These are phyloP conservation scores for Austrofundulus limnaeus DNA, from an alignment of 2,113 vertebrate genomes.

Conservation along the genomic window DNA sequence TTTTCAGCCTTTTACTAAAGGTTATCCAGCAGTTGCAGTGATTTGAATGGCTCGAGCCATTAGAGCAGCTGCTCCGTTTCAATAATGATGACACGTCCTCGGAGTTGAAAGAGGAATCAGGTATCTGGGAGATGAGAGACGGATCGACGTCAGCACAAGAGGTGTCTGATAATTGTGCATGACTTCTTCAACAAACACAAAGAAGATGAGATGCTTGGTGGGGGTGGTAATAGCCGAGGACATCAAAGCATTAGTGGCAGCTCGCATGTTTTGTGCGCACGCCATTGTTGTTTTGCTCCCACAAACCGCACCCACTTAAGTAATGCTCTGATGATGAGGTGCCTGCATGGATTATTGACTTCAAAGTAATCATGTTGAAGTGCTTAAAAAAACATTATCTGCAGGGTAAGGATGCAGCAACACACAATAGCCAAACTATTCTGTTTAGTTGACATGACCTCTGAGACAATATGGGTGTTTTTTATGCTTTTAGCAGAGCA, in stretches of 20 bases:
- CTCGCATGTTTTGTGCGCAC: constrained; percentile 32
- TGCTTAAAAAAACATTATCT: constrained; percentile 21
- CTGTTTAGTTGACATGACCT: constrained; percentile 42
- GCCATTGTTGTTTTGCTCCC: constrained; percentile 22
- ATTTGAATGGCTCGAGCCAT: constrained; percentile 6
- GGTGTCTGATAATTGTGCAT: constrained; percentile 54
- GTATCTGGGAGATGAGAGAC: constrained; percentile 24
- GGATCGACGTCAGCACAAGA: constrained; percentile 42
- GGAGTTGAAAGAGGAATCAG: constrained; percentile 31
- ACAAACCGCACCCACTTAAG: constrained; percentile 42
- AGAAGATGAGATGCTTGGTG: constrained; percentile 43
- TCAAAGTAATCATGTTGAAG: constrained; percentile 34
- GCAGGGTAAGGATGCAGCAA: constrained; percentile 35
- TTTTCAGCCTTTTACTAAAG: constrained; percentile 11
- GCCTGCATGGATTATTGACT: constrained; percentile 52
- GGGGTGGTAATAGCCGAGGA: constrained; percentile 55
- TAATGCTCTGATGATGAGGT: constrained; percentile 37
- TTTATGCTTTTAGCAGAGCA: constrained; percentile 36
- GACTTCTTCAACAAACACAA: constrained; percentile 58
- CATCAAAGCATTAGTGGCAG: constrained; percentile 51
- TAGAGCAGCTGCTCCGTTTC: constrained; percentile 21
- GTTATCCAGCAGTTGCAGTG: constrained; percentile 16
- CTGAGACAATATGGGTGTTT: constrained; percentile 21
- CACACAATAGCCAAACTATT: constrained; percentile 40
- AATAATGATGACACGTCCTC: constrained; percentile 32